Base-by-base conservation (phyloP, 2,888 invertebrate species). In the Aspidiotus destructor region DNA sequence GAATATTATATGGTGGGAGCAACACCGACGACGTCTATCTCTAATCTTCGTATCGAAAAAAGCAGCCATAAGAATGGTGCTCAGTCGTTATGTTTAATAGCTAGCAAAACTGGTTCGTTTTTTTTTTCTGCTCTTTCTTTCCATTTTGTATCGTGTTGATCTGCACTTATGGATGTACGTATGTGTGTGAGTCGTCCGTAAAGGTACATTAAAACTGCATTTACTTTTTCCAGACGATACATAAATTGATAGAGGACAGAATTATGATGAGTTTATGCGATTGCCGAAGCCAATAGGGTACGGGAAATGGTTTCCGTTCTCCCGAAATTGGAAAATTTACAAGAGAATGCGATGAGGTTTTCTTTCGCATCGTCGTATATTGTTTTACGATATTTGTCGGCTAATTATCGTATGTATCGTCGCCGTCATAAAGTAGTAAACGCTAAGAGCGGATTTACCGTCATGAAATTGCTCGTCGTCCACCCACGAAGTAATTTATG, bases 71-170 rank as follows among this genome's bases (percentile, higher is more conserved):
- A 48, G n/a, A 48, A 48, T n/a, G 48, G n/a, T n/a, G 48, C 28
- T 28, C 48, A 48, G 10, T 48, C 48, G 48, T 48, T n/a, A n/a
- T 48, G 6, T 48, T 48, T 48, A 48, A 48, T 48, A n/a, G 48
- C 48, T n/a, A n/a, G 10, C 48, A n/a, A 48, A 48, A 48, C 48
- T 48, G 48, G 48, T 48, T 48, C 48, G n/a, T n/a, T 48, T 48
- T 48, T 48, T 48, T 48, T 48, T 28, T 28, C 28, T 28, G 28
- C 28, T 28, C 5, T 5, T 28, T 28, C 28, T 28, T 28, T 28
- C 28, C 28, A 28, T 28, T 28, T 28, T 28, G 28, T 28, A 28
- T 28, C 28, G 28, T 28, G 28, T 28, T 28, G 28, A 28, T 28
- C 28, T 28, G 28, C 28, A 28, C 28, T 28, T 28, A 28, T 28